Conservation (phyloP, 2,797 vertebrate genomes). For the Clangula hyemalis region DNA sequence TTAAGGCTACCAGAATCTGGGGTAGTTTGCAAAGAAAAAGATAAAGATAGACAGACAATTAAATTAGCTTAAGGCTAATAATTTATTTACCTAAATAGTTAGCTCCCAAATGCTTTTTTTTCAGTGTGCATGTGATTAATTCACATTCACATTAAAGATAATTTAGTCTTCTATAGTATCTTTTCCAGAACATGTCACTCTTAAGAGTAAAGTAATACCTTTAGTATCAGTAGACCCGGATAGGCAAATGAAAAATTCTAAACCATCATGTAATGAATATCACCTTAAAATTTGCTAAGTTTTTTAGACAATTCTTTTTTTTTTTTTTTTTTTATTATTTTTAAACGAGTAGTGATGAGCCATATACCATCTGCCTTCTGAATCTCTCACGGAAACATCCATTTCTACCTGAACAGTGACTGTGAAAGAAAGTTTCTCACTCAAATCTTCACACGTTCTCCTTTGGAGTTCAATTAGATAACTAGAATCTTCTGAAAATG, state of each 20-base stretch:
- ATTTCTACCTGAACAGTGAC: neutral
- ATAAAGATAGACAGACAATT: neutral
- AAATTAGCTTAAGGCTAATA: neutral
- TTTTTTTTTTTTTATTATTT: too few relatives aligned
- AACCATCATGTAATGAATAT: neutral
- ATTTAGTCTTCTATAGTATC: neutral
- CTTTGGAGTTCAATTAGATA: neutral
- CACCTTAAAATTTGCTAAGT: neutral
- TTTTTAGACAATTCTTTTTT: neutral
- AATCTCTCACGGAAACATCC: neutral
- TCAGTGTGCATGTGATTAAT: neutral
- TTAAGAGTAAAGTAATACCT: neutral
- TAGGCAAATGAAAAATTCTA: neutral
- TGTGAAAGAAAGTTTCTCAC: neutral
- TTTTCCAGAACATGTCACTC: neutral
- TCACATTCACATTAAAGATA: neutral
- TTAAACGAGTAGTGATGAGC: neutral
- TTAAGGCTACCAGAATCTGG: constrained; percentile 7
- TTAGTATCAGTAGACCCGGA: neutral
- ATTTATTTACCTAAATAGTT: neutral
- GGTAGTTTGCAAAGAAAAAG: neutral
- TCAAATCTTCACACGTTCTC: neutral
- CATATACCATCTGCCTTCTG: constrained; percentile 9
- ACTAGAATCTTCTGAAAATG: neutral
- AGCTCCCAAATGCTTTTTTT: neutral